Base-by-base conservation (phyloP, 2,888 invertebrate species). In the Sesamia inferens region DNA sequence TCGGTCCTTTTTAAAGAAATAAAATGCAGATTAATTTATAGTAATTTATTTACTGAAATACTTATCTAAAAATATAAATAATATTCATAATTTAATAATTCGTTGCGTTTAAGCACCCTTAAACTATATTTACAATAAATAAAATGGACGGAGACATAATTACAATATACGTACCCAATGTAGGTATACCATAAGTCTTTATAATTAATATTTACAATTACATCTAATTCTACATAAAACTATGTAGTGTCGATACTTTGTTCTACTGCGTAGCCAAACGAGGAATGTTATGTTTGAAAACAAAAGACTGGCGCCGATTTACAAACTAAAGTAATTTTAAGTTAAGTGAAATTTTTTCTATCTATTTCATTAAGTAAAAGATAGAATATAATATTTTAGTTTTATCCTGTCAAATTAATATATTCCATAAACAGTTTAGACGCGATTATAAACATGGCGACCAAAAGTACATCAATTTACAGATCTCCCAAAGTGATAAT, bases 81-180 rank as follows among this genome's bases (percentile, higher is more conserved):
- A 78, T 86, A 88, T 90, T 88, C 82, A 92, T 93, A 93, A 93
- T 87, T 93, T 91, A 92, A 88, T 90, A 89, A 91, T 89, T 92
- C 92, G 90, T 90, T 88, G 87, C 89, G 87, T 88, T 82, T 71
- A 62, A 68, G 78, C 74, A 78, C 64, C 75, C 83, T 82, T 88
- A 83, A 68, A 68, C 74, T 86, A 74, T 86, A 84, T 88, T 81
- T 88, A 88, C 88, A 31, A 31, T 31, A 31, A 89, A 82, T 14
- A 79, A 87, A 88, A 89, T 90, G 95, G 95, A 95, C 93, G 94
- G 93, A 91, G 78, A 88, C 80, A 70, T 57, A 88, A 84, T 95
- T 94, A 95, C 94, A 92, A 94, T 92, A 94, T 90, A 95, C 94
- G 81, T 95, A 96, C 95, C 76, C 78, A 94, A 83, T 93, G 95